Conservation (phyloP, 92 coral and sea anemone genomes). For the Diadumene lineata region DNA sequence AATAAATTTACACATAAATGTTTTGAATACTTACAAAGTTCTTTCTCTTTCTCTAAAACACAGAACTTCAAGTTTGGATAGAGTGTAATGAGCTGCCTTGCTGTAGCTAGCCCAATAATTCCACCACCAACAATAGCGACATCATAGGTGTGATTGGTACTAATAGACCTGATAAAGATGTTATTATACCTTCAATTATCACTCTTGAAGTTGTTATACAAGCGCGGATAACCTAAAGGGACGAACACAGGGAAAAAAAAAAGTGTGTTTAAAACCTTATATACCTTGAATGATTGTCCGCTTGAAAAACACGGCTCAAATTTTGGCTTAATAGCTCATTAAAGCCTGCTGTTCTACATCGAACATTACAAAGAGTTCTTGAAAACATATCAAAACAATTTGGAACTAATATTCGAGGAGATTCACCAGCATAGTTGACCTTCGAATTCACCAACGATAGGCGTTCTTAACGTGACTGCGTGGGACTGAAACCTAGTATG, state of each 20-base stretch:
- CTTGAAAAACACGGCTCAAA: not conserved
- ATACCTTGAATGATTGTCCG: not conserved
- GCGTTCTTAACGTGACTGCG: not conserved
- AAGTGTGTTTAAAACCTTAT: not conserved
- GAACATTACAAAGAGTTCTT: not conserved
- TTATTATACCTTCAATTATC: not conserved
- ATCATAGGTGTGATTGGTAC: constrained; percentile 52
- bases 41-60: constrained; percentile 83
- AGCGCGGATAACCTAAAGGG: no score
- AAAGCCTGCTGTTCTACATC: not conserved
- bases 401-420: not conserved
- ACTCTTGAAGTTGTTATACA: not conserved
- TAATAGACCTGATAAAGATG: constrained; percentile 1
- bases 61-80: constrained; percentile 80
- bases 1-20: not conserved
- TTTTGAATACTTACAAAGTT: constrained; percentile 58
- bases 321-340: not conserved
- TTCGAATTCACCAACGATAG: not conserved
- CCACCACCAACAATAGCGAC: constrained; percentile 94
- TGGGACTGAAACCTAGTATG: no score
- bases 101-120: constrained; percentile 89
- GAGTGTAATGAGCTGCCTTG: constrained; percentile 66
- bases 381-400: not conserved
- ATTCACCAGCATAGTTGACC: not conserved
- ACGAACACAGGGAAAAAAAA: no score